phyloP scores from a whole-genome alignment of 2,113 vertebrate genomes.

The Xiphophorus maculatus region DNA sequence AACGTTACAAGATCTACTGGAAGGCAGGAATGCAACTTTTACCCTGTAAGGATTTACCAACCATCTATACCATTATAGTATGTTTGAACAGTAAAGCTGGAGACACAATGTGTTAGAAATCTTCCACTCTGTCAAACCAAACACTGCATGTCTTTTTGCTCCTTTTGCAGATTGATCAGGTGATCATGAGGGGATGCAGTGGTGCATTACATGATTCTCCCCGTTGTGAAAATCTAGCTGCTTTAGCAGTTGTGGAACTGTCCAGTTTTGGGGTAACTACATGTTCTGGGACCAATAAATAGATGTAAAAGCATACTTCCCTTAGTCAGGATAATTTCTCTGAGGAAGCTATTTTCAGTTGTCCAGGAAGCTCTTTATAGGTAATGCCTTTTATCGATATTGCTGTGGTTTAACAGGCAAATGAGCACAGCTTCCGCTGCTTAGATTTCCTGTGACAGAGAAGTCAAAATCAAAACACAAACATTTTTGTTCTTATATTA shows the following conservation, averaged over 20 bases:
- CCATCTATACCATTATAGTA: background rate
- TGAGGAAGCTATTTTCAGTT: background rate
- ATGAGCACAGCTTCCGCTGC: too few relatives aligned
- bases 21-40: background rate
- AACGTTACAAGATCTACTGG: background rate
- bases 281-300: background rate
- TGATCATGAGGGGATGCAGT: background rate
- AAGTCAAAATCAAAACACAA: too few relatives aligned
- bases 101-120: background rate
- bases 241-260: background rate
- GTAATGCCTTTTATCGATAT: background rate
- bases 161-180: background rate
- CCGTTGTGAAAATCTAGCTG: too few relatives aligned
- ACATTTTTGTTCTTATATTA: too few relatives aligned
- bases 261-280: background rate
- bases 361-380: background rate
- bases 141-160: background rate
- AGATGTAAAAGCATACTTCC: too few relatives aligned
- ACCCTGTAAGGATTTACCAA: background rate
- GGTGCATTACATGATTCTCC: background rate
- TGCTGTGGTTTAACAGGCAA: background rate
- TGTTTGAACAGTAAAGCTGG: background rate
- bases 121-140: background rate
- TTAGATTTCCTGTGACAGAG: background rate
- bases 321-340: background rate